Evolutionary conservation across 1,140 invertebrate species (phyloP), one percentile per base, ranked within the genome.

Genomic region (Pygmarrhopalites habei): DNA sequence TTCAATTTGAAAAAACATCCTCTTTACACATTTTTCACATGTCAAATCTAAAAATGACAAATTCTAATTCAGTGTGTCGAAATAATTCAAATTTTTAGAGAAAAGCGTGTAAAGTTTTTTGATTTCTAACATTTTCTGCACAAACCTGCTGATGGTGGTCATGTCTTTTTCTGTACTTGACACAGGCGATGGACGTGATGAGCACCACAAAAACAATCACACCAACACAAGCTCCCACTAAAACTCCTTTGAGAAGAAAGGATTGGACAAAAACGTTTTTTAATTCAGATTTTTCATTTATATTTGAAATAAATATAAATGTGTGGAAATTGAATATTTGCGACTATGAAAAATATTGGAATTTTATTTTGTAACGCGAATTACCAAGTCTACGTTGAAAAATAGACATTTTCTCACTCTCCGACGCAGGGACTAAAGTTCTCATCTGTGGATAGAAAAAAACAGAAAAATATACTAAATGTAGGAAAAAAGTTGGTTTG

Each of bases 201-300:
- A 71, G 56, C 39, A 68, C 61, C 29, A 68, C 39, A 60, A 71
- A 71, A 26, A 71, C 66, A 32, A 71, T 41, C 2, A 66, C 58
- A 14, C 69, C 69, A 1, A 71, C 64, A 15, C 58, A 61, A 53
- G 69, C 69, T 14, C 69, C 69, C 10, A 71, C 69, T 17, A 71
- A 43, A 15, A 71, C 69, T n/a, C 69, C 69, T 28, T 41, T 12
- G 39, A 41, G 39, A 41, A 41, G n/a, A 41, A n/a, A 41, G 39
- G 39, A 12, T n/a, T n/a, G n/a, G n/a, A n/a, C n/a, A n/a, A n/a
- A n/a, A n/a, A n/a, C n/a, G n/a, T n/a, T n/a, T n/a, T n/a, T n/a
- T n/a, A n/a, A n/a, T n/a, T n/a, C n/a, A n/a, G n/a, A n/a, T n/a
- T n/a, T n/a, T n/a, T n/a, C n/a, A n/a, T n/a, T n/a, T n/a, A n/a